Evolutionary conservation across 37 sponge, comb jelly and placozoan genomes (phyloP), one percentile per base, ranked within the genome.

Genomic region (Geodia barretti): DNA sequence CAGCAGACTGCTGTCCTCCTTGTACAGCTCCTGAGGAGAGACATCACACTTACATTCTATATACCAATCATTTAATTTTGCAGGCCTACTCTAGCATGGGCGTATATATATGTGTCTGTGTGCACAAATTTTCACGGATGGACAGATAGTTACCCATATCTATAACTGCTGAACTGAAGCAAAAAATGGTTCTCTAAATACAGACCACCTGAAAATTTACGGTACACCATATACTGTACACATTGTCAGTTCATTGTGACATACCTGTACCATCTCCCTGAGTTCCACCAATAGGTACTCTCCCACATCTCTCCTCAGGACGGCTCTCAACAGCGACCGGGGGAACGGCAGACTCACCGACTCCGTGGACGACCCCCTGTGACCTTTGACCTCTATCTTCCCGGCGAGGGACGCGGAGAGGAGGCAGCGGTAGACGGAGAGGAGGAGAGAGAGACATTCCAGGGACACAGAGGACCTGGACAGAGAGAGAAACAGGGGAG

Each of bases 201-300:
- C n/a, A n/a, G n/a, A n/a, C n/a, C n/a, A n/a, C n/a, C n/a, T n/a
- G n/a, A n/a, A n/a, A n/a, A n/a, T n/a, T n/a, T n/a, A n/a, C n/a
- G n/a, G n/a, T n/a, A n/a, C n/a, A n/a, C n/a, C n/a, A n/a, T n/a
- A n/a, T n/a, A n/a, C n/a, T n/a, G n/a, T n/a, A n/a, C n/a, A n/a
- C n/a, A n/a, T n/a, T n/a, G n/a, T n/a, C n/a, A n/a, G n/a, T n/a
- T n/a, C n/a, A n/a, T n/a, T 84, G 5, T 60, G 54, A 29, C 70
- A 7, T 60, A 73, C 79, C 79, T 78, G 60, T 1, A 85, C 36
- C n/a, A 72, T 70, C 5, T 84, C 77, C 32, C 60, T 84, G 20
- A 85, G 86, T 29, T 34, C n/a, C 3, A 14, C 34, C 73, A 85
- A 29, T 0, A 85, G 73, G 35, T 75, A 59, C 25, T 26, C 43